phyloP scores from a whole-genome alignment of 2,888 invertebrate genomes.

The Theristus sp. region DNA sequence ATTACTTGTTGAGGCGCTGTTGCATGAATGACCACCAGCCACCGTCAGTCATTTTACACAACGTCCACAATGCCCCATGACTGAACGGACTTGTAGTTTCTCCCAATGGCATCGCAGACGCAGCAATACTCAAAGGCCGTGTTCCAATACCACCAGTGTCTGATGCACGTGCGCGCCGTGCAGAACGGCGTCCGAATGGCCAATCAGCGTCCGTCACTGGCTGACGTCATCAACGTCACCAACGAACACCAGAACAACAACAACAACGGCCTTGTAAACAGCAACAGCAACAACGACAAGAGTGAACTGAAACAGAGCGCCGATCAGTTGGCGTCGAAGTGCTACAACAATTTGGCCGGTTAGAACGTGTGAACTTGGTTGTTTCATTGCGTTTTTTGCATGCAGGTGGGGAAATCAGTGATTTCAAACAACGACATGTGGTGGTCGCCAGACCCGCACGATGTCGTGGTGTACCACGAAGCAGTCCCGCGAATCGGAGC shows the following conservation, averaged over 20 bases:
- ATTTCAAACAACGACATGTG: no score
- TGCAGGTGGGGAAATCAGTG: no score
- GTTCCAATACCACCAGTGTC: neutral
- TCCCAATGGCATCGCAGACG: no score
- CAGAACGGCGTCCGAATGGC: neutral
- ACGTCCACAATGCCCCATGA: no score
- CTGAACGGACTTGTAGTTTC: no score
- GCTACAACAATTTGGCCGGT: constrained; percentile 11
- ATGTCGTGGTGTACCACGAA: no score
- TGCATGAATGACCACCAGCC: no score
- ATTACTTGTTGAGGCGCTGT: no score
- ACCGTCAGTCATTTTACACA: no score
- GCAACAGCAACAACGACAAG: neutral
- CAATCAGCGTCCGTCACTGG: neutral
- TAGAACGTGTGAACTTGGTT: neutral
- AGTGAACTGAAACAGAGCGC: no score
- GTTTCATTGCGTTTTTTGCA: neutral
- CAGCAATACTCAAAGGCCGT: neutral
- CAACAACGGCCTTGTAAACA: neutral
- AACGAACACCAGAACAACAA: neutral
- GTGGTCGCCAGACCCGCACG: no score
- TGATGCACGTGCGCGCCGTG: neutral
- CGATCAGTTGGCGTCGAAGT: constrained; percentile 1
- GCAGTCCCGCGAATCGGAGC: no score
- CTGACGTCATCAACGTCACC: neutral